Base-by-base conservation (phyloP, 1,140 invertebrate genomes). In the Zaprionus taronus region DNA sequence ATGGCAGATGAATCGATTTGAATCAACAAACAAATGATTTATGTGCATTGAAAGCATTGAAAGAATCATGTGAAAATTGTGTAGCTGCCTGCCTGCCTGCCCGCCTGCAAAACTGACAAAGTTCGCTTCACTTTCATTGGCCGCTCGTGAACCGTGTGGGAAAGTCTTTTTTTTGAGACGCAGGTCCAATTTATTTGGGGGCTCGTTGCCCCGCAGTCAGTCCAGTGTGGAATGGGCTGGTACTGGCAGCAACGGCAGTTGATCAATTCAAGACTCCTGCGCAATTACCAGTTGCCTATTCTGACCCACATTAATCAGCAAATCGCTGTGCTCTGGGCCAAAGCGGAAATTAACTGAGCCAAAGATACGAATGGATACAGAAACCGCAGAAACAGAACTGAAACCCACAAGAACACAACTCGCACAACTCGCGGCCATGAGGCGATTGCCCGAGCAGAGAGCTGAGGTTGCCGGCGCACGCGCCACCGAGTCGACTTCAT, bases 301-400 rank as follows among this genome's bases (percentile, higher is more conserved):
- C 58, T 87, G 84, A 87, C 84, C 84, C 84, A 87, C 80, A 89
- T 89, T 87, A 87, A 79, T 87, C 79, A 68, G 68, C 63, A 83
- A 82, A 89, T 71, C 65, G 57, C 51, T 65, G 69, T 20, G 84
- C 84, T 83, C 65, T 60, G 55, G 77, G 84, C 84, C 41, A 73
- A 57, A 79, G 68, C 84, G 84, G 84, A 87, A 87, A 87, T 87
- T 87, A 87, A 83, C 81, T 71, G 31, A 65, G 79, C 82, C 62
- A 49, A 9, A 47, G 60, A 64, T 58, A 64, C 44, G 24, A 57
- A 36, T 36, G 55, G 34, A 68, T 17, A 57, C 53, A 65, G 58
- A 28, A 71, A 63, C 26, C 38, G 34, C 34, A 49, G 41, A 47
- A 47, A 17, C 41, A 47, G 41, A 20, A 41, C 26, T 28, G 36